Evolutionary conservation across 2,888 invertebrate species (phyloP).

Genomic region (Dermolepida albohirtum): DNA sequence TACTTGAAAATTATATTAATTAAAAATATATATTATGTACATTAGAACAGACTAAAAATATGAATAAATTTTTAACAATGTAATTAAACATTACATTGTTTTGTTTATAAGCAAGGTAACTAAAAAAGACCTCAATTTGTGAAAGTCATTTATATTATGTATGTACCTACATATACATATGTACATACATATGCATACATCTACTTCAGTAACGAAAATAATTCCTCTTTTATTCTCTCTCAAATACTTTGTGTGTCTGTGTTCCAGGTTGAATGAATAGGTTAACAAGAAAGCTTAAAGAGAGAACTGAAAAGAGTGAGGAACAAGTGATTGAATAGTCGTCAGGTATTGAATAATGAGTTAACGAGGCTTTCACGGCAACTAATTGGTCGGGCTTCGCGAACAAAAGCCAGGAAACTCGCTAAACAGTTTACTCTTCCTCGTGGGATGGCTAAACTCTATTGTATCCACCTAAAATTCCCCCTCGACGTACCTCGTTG

Average conservation of each 20-base stretch:
- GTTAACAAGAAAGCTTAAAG: constrained; percentile 46
- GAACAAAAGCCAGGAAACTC: constrained; percentile 57
- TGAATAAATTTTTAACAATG: too few relatives aligned
- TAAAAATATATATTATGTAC: too few relatives aligned
- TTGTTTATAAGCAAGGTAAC: too few relatives aligned
- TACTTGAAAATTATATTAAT: too few relatives aligned
- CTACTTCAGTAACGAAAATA: constrained; percentile 32
- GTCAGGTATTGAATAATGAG: constrained; percentile 58
- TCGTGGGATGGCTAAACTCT: constrained; percentile 43
- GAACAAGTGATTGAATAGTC: constrained; percentile 57
- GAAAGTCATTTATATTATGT: too few relatives aligned
- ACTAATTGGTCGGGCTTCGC: constrained; percentile 58
- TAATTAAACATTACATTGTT: neutral
- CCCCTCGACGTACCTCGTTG: constrained; percentile 28
- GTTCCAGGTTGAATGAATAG: constrained; percentile 30
- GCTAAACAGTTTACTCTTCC: constrained; percentile 55
- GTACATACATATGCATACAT: neutral
- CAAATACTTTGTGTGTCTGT: constrained; percentile 19
- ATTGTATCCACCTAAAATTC: constrained; percentile 37
- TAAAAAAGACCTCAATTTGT: too few relatives aligned
- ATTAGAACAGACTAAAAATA: too few relatives aligned
- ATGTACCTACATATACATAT: neutral
- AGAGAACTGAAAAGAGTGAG: constrained; percentile 54
- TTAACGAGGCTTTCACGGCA: constrained; percentile 58
- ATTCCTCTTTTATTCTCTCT: constrained; percentile 33